Conservation (phyloP, 2,888 invertebrate species). For the Dioctria linearis region DNA sequence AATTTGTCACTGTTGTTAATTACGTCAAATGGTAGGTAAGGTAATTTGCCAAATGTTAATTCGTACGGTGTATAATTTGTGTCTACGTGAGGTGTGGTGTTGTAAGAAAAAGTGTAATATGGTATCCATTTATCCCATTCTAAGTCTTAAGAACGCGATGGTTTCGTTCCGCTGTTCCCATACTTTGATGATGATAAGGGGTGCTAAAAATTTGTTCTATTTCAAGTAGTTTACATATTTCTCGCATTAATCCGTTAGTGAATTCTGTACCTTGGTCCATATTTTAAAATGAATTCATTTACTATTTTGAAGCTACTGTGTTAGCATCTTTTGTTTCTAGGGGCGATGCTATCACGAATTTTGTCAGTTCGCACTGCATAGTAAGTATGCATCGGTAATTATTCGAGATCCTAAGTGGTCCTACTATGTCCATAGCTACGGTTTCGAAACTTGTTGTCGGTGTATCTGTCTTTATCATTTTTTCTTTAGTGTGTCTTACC, state of each 20-base stretch:
- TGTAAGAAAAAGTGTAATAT: constrained; percentile 7
- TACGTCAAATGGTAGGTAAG: background rate
- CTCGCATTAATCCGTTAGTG: background rate
- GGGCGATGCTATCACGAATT: no score
- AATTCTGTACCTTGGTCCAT: background rate
- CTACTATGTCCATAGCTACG: background rate
- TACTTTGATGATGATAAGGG: background rate
- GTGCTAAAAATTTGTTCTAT: background rate
- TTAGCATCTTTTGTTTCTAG: no score
- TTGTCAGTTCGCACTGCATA: no score
- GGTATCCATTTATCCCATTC: constrained; percentile 21
- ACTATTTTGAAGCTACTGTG: no score
- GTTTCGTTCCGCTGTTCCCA: background rate
- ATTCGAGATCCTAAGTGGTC: background rate
- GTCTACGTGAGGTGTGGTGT: background rate
- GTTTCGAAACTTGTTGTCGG: constrained; percentile 39
- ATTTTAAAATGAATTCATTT: background rate
- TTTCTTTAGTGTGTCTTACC: no score
- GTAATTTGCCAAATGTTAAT: background rate
- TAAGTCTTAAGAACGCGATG: constrained; percentile 2
- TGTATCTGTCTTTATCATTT: background rate
- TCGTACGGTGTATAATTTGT: no score
- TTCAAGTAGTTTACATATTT: background rate
- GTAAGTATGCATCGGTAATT: constrained; percentile 33
- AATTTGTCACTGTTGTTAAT: background rate